These are phyloP conservation scores for Odontocolon sp. DNA, from an alignment of 2,888 invertebrate genomes.

Conservation along the genomic window DNA sequence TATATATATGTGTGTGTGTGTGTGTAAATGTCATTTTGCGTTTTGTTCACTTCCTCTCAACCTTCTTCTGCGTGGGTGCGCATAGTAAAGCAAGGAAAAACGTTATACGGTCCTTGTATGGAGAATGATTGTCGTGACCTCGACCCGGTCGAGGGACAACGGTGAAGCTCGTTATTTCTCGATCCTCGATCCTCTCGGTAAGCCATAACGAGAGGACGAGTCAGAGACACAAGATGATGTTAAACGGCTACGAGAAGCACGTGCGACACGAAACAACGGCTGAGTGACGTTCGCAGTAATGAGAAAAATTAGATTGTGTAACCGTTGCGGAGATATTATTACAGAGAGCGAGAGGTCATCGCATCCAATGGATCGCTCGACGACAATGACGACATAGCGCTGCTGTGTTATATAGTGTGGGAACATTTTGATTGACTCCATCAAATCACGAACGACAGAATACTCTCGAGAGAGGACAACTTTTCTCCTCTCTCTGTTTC, in stretches of 20 bases:
- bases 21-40: not conserved
- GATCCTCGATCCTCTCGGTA: slow-evolving; percentile 52
- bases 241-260: slow-evolving; percentile 23
- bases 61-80: slow-evolving; percentile 46
- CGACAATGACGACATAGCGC: slow-evolving; percentile 31
- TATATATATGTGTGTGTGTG: too few species aligned
- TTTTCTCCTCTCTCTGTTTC: slow-evolving; percentile 23
- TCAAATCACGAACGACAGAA: slow-evolving; percentile 44
- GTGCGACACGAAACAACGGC: slow-evolving; percentile 55
- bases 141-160: slow-evolving; percentile 59
- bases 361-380: slow-evolving; percentile 39
- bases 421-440: slow-evolving; percentile 57
- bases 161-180: slow-evolving; percentile 59
- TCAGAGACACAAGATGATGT: slow-evolving; percentile 14
- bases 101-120: slow-evolving; percentile 51
- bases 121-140: slow-evolving; percentile 59
- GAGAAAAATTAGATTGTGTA: slow-evolving; percentile 52
- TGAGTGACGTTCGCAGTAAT: not conserved
- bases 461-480: slow-evolving; percentile 21
- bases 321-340: slow-evolving; percentile 52
- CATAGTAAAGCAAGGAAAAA: slow-evolving; percentile 39
- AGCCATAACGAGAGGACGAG: slow-evolving; percentile 37
- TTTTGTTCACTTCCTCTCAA: slow-evolving; percentile 10
- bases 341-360: slow-evolving; percentile 43
- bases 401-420: slow-evolving; percentile 24